These are phyloP conservation scores for Rallus crepitans DNA, from an alignment of 2,797 vertebrate genomes.

Conservation along the genomic window DNA sequence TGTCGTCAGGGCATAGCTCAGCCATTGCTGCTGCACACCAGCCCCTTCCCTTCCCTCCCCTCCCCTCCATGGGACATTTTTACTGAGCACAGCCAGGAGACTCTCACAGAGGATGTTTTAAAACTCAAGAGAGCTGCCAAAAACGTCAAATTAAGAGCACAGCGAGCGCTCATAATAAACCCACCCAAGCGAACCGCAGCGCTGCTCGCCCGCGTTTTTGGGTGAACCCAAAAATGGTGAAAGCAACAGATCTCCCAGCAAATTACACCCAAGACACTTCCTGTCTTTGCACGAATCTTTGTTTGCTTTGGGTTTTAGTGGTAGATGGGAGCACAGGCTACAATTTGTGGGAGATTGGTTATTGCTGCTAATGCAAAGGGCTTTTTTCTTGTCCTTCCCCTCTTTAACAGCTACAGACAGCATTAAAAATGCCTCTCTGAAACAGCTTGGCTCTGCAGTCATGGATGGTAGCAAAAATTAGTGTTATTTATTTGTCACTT, in stretches of 20 bases:
- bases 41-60: not conserved
- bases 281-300: not conserved
- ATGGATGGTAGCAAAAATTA: conserved; percentile 18
- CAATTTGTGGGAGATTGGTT: not conserved
- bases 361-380: not conserved
- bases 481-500: conserved; percentile 4
- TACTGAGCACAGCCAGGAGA: not conserved
- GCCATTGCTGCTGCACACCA: accelerated
- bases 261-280: conserved; percentile 24
- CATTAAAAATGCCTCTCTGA: not conserved
- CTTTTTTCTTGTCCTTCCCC: not conserved
- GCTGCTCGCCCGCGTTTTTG: not conserved
- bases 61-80: not conserved
- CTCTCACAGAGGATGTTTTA: not conserved
- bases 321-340: not conserved
- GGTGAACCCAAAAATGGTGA: not conserved
- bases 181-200: not conserved
- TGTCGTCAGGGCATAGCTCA: not conserved
- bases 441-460: not conserved
- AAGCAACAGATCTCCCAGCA: not conserved
- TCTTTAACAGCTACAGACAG: not conserved
- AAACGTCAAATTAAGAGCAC: not conserved
- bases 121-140: not conserved
- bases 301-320: conserved; percentile 32
- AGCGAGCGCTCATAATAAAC: not conserved